Evolutionary conservation across 2,797 vertebrate genomes (phyloP).

Genomic region (Helicolenus hilgendorfi): DNA sequence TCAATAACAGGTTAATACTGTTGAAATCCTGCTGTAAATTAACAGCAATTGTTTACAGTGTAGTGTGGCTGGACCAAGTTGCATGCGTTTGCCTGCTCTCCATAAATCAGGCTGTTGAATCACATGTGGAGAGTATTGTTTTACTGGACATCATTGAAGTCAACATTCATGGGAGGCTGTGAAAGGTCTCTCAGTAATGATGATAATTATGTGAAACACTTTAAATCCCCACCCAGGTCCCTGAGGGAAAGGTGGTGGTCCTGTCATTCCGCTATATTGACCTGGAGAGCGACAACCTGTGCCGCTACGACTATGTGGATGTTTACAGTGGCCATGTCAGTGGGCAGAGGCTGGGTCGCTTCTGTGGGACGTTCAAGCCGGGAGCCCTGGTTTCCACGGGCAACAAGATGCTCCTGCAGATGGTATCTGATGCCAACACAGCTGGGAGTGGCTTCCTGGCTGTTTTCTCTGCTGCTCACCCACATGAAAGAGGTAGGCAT

Average conservation of each 20-base stretch:
- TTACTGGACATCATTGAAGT: background rate
- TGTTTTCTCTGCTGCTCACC: slow-evolving; percentile 94
- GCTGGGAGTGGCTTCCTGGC: slow-evolving; percentile 97
- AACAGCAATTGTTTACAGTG: too few relatives aligned
- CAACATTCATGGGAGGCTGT: background rate
- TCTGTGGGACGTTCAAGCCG: slow-evolving; percentile 96
- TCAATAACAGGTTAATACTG: too few relatives aligned
- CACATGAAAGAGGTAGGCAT: slow-evolving; percentile 95
- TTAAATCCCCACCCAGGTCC: slow-evolving; percentile 89
- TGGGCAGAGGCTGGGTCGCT: slow-evolving; percentile 95
- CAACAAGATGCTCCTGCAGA: slow-evolving; percentile 99
- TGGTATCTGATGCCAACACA: slow-evolving; percentile 98
- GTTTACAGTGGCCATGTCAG: slow-evolving; percentile 94
- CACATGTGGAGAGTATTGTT: background rate
- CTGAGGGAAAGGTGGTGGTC: slow-evolving; percentile 96
- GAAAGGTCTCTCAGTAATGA: background rate
- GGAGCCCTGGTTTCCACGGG: slow-evolving; percentile 95
- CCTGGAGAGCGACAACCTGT: slow-evolving; percentile 96
- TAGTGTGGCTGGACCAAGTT: background rate
- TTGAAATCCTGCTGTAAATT: too few relatives aligned
- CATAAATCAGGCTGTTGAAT: background rate
- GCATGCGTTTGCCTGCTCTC: background rate
- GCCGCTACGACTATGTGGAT: slow-evolving; percentile 97
- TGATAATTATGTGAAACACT: background rate
- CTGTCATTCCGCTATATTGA: slow-evolving; percentile 96